Base-by-base conservation (phyloP, 2,113 vertebrate species). In the Hyla sarda region DNA sequence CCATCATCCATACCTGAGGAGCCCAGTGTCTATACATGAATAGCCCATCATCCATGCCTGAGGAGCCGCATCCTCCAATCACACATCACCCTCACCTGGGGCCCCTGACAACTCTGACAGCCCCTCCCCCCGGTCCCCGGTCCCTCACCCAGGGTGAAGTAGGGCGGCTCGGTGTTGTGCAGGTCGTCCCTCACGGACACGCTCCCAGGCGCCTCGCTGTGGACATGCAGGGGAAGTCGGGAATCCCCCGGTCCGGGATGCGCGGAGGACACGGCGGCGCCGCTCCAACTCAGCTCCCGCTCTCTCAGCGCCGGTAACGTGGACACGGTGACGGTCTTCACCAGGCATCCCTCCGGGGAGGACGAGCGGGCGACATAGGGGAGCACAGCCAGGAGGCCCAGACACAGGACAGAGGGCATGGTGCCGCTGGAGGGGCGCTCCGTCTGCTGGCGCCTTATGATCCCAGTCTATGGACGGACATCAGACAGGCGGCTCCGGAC, bases 111-210 rank as follows among this genome's bases (percentile, higher is more conserved):
- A 4, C 25, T 10, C 1, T 52, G 10, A 0, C 34, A 0, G 37
- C n/a, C 37, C 45, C 32, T 8, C 25, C 37, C 32, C 17, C 86
- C 1, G 54, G 16, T 8, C 80, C 86, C 37, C 21, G 74, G 45
- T 84, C 67, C 25, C 96, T 96, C 95, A 99, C 98, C 97, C 88
- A 99, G 96, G 50, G 96, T 97, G 95, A 99, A 99, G 95, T 97
- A 99, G 82, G 98, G 98, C 89, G 99, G 96, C 93, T 98, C 98
- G 4, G 98, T 99, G 95, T 99, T 99, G 93, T 99, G 97, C 92
- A 99, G 95, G 93, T 99, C 98, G 94, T 99, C 98, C 94, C 97
- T 95, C 86, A 99, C 97, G 47, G 97, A 96, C 90, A 99, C 95
- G 93, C 95, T 94, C 88, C 97, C 98, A 50, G 98, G 97, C 90